These are phyloP conservation scores for Apodemus agrarius DNA, from an alignment of 2,797 vertebrate genomes.

Conservation along the genomic window DNA sequence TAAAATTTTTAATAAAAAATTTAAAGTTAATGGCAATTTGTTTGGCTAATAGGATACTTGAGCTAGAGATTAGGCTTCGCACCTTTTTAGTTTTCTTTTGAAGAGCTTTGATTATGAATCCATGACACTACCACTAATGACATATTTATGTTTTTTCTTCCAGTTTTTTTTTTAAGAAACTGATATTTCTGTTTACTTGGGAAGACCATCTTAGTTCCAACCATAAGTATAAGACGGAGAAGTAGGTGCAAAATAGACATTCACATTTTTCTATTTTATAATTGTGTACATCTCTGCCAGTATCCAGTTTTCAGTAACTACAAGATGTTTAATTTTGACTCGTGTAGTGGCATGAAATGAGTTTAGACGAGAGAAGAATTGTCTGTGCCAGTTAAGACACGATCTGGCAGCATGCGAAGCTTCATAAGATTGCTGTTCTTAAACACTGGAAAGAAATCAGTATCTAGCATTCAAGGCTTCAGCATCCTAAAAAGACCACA, in stretches of 20 bases:
- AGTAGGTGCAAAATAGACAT: slow-evolving; percentile 24
- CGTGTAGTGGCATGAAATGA: slow-evolving; percentile 66
- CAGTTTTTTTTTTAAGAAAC: slow-evolving; percentile 58
- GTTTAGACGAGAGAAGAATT: slow-evolving; percentile 60
- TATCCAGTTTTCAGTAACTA: slow-evolving; percentile 66
- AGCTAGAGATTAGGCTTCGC: background rate
- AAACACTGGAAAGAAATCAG: slow-evolving; percentile 62
- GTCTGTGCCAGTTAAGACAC: slow-evolving; percentile 69
- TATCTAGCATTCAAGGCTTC: slow-evolving; percentile 47
- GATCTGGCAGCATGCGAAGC: slow-evolving; percentile 70
- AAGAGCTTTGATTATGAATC: background rate
- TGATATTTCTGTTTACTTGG: slow-evolving; percentile 31
- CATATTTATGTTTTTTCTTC: slow-evolving; percentile 36
- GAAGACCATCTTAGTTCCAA: slow-evolving; percentile 55
- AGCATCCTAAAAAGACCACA: slow-evolving; percentile 59
- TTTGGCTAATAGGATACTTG: slow-evolving; percentile 46
- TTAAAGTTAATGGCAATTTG: slow-evolving; percentile 25
- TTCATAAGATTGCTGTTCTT: slow-evolving; percentile 64
- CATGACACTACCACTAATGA: background rate
- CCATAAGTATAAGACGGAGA: slow-evolving; percentile 42
- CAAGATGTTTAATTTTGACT: slow-evolving; percentile 67
- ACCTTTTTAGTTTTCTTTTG: slow-evolving; percentile 27
- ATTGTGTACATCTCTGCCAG: slow-evolving; percentile 46
- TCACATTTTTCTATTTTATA: slow-evolving; percentile 51
- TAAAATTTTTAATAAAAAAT: background rate